Conservation (phyloP, 2,888 invertebrate genomes). For the Phlogophora meticulosa region DNA sequence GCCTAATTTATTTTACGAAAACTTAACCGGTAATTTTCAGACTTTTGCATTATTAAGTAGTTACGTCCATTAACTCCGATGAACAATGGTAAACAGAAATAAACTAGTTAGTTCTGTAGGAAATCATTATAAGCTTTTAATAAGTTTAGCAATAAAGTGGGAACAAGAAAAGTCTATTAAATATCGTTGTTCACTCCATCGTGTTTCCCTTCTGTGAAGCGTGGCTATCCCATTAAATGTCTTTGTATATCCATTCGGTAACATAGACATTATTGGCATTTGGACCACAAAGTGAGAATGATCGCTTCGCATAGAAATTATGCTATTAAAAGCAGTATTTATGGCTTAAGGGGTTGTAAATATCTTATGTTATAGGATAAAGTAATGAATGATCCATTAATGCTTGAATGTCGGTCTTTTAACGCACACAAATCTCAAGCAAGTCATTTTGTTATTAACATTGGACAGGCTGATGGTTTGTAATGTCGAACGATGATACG, state of each 20-base stretch:
- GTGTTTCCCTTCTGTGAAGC: conserved; percentile 66
- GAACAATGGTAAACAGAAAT: background rate
- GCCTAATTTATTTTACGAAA: background rate
- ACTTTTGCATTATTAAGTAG: conserved; percentile 5
- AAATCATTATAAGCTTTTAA: conserved; percentile 44
- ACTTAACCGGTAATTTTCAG: conserved; percentile 18
- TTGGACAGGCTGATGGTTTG: too few species aligned
- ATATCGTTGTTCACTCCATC: conserved; percentile 66
- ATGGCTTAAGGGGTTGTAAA: conserved; percentile 25
- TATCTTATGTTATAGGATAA: conserved; percentile 7
- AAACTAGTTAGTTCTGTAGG: conserved; percentile 7
- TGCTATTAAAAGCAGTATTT: conserved; percentile 43
- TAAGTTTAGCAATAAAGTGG: conserved; percentile 44
- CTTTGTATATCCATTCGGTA: conserved; percentile 60
- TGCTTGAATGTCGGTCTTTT: background rate
- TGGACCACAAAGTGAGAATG: conserved; percentile 45
- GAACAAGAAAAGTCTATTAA: conserved; percentile 77
- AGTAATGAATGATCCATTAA: conserved; percentile 11
- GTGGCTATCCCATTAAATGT: conserved; percentile 68
- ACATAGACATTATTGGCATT: conserved; percentile 66
- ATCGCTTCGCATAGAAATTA: conserved; percentile 48
- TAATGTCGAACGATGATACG: too few species aligned
- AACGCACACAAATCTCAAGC: background rate
- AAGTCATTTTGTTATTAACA: too few species aligned
- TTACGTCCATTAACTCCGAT: background rate